phyloP scores from a whole-genome alignment of 2,797 vertebrate species.

The Platyrinchus mystaceus region DNA sequence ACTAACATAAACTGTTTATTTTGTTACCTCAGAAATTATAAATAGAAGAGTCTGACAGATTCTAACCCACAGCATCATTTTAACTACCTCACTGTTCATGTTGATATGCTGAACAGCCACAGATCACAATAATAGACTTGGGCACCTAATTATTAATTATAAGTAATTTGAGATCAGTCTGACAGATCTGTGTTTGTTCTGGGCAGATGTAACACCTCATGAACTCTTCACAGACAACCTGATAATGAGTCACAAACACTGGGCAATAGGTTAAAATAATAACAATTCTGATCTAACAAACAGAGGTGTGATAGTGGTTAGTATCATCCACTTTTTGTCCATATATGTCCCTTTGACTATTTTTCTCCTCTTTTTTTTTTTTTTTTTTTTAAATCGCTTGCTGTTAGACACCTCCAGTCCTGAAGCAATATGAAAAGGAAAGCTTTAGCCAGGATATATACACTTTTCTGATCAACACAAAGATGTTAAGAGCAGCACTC shows the following conservation, averaged over 20 bases:
- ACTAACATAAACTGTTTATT: neutral
- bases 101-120: neutral
- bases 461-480: neutral
- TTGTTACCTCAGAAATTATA: neutral
- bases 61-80: neutral
- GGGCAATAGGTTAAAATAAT: neutral
- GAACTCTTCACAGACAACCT: neutral
- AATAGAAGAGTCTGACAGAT: neutral
- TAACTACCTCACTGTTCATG: neutral
- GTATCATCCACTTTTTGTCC: neutral
- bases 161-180: neutral
- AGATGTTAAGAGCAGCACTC: neutral
- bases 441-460: neutral
- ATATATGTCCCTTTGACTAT: neutral
- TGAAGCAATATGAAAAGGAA: neutral
- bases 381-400: neutral
- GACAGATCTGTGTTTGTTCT: neutral
- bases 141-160: neutral
- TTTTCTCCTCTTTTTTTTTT: neutral
- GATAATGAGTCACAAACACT: neutral
- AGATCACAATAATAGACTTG: neutral
- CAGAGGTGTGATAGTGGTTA: neutral
- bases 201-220: neutral
- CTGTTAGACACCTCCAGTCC: neutral
- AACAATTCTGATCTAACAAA: neutral